Evolutionary conservation across 2,113 vertebrate species (phyloP).

Genomic region (Prietella phreatophila): DNA sequence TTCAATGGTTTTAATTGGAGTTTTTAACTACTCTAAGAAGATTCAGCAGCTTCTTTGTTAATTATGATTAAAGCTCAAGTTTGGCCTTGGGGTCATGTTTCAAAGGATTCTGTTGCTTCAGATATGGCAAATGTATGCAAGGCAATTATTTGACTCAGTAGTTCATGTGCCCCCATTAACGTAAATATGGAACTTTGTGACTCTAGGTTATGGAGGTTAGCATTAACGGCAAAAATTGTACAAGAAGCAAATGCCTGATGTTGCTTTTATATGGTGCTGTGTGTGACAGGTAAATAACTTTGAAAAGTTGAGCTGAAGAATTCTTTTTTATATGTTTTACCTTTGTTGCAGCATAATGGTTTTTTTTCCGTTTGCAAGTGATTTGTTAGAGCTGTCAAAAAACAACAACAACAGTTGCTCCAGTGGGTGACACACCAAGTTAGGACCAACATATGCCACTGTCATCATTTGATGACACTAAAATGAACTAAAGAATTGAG

Average conservation of each 20-base stretch:
- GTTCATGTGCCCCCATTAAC: conserved; percentile 33
- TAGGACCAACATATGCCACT: conserved; percentile 15
- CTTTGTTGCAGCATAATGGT: background rate
- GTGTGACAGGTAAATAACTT: background rate
- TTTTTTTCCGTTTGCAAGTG: background rate
- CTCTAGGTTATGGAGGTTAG: background rate
- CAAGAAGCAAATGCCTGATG: background rate
- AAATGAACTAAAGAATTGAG: background rate
- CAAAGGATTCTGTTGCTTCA: conserved; percentile 31
- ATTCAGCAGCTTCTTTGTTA: conserved; percentile 43
- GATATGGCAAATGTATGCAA: conserved; percentile 27
- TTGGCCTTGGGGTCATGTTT: conserved; percentile 44
- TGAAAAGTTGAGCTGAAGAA: background rate
- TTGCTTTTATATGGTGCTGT: background rate
- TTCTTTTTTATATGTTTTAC: background rate
- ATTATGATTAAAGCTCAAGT: conserved; percentile 57
- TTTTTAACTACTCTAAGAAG: conserved; percentile 34
- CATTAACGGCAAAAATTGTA: background rate
- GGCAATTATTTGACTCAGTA: conserved; percentile 52
- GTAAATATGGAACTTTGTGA: conserved; percentile 19
- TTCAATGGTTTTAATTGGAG: conserved; percentile 39
- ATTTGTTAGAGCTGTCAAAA: conserved; percentile 19
- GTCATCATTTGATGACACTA: background rate
- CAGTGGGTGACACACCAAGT: background rate
- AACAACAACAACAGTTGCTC: background rate